Evolutionary conservation across 2,888 invertebrate genomes (phyloP), one percentile per base, ranked within the genome.

Genomic region (Diploptera punctata): DNA sequence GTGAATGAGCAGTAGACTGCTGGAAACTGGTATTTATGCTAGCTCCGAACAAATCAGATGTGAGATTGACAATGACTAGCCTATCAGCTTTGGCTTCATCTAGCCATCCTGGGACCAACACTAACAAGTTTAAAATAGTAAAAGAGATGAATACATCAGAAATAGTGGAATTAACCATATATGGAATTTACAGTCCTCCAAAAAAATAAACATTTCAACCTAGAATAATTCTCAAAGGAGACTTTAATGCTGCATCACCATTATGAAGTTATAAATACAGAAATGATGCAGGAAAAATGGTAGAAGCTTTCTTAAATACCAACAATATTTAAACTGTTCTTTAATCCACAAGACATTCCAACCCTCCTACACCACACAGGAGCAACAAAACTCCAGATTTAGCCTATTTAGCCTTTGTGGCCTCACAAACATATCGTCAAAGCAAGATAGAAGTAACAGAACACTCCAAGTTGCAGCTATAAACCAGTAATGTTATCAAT

Each of bases 101-200:
- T n/a, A n/a, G n/a, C n/a, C n/a, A n/a, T n/a, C n/a, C n/a, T n/a
- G n/a, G n/a, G n/a, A n/a, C n/a, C n/a, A n/a, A n/a, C n/a, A n/a
- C n/a, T n/a, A n/a, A n/a, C 3, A 47, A 47, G 18, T 47, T 47
- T 47, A 47, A 9, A 47, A 47, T 47, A 47, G 16, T 47, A 9
- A 47, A 47, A 47, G 47, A 47, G 18, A 47, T 47, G 47, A 47
- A 47, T 47, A 47, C 47, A 47, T 5, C 47, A 47, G 47, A 47
- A 47, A 47, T 47, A 9, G 47, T 47, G 16, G 7, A 47, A 47
- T 16, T 47, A 3, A 47, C 16, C 16, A 16, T 47, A 47, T 47
- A 16, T 9, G 16, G 47, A 16, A 47, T 47, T 9, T 47, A 47
- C 47, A 47, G 16, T 16, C 47, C 47, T 9, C 47, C 47, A 47